These are phyloP conservation scores for Lepus europaeus DNA, from an alignment of 2,113 vertebrate species.

Conservation along the genomic window DNA sequence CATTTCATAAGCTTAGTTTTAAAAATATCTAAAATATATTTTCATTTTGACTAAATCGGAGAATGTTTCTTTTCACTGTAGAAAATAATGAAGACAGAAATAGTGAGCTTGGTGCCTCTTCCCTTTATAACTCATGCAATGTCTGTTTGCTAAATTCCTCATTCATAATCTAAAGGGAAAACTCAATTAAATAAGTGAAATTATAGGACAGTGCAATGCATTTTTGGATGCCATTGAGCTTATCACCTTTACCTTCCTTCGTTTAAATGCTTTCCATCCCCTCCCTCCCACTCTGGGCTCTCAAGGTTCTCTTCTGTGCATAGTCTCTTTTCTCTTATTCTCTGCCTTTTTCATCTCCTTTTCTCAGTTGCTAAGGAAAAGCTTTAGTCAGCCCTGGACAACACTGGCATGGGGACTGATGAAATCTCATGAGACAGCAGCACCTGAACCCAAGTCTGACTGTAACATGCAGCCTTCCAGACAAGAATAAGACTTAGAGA, in stretches of 20 bases:
- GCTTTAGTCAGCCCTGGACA: not conserved
- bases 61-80: not conserved
- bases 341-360: not conserved
- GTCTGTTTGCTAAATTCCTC: not conserved
- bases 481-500: not conserved
- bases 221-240: not conserved
- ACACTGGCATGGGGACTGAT: not conserved
- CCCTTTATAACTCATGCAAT: not conserved
- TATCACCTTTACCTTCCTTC: not conserved
- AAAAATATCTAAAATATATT: not conserved
- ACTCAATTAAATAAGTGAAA: not conserved
- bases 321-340: not conserved
- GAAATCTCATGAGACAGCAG: not conserved
- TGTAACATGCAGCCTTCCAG: not conserved
- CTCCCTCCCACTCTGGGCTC: not conserved
- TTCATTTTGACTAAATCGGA: not conserved
- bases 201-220: not conserved
- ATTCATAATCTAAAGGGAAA: conserved; percentile 3
- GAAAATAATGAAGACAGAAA: conserved; percentile 19
- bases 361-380: not conserved
- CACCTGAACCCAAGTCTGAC: not conserved
- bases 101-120: not conserved
- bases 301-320: not conserved
- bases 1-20: not conserved
- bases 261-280: not conserved